Base-by-base conservation (phyloP, 2,888 invertebrate genomes). In the Strigamia transsilvanica region DNA sequence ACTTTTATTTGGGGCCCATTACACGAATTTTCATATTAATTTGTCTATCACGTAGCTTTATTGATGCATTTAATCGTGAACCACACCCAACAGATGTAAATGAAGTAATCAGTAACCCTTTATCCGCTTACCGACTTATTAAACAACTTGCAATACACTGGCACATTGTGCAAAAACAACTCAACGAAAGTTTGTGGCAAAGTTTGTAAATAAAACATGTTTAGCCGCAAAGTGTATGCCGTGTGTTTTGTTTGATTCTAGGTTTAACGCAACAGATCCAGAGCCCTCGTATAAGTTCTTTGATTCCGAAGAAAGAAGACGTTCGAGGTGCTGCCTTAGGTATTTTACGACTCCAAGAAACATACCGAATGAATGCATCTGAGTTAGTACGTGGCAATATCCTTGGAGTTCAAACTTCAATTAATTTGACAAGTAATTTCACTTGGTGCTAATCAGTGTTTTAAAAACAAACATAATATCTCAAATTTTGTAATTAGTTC, bases 321-420 rank as follows among this genome's bases (percentile, higher is more conserved):
- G 83, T 87, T 10, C 84, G 85, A 21, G 87, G 87, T 7, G 86
- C 87, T 15, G 86, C 87, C 7, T 85, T 86, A 82, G 87, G 86
- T 12, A 77, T 87, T 10, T 82, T 87, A 6, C 84, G 87, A 23
- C 83, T 87, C 7, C 87, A 87, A 80, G 85, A 86, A 77, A 86
- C 86, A 1, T 87, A 87, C 79, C 84, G 85, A 41, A 79, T 87
- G 51, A 85, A 87, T 82, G 85, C 86, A 73, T 82, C 84, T 18
- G 85, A 85, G 9, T 84, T 87, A 80, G 84, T 83, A 10, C 42
- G 80, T 15, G 85, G 85, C 10, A 83, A 85, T 27, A 79, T 85
- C 32, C 84, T 83, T 80, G 85, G 85, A 3, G 83, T 85, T 10
- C 80, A 83, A 81, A 84, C 83, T 23, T 79, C 83, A n/a, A 84